These are phyloP conservation scores for Plutomurus gul DNA, from an alignment of 1,140 invertebrate species.

Conservation along the genomic window DNA sequence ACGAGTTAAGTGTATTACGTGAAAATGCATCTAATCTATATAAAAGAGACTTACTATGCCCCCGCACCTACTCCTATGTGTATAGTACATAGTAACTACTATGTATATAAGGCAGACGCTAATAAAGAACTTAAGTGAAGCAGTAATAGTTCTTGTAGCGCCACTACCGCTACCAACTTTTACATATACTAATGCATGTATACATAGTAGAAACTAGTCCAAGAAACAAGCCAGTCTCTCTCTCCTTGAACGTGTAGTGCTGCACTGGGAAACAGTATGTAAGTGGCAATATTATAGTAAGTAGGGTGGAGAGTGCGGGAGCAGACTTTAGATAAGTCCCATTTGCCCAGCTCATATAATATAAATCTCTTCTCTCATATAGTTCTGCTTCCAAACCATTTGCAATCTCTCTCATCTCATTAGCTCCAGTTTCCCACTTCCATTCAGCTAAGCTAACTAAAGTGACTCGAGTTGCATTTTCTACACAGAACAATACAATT, in stretches of 20 bases:
- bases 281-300: background rate
- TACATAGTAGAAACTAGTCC: too few species aligned
- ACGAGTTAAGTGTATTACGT: slow-evolving; percentile 2
- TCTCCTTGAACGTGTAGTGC: too few species aligned
- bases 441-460: background rate
- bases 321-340: too few species aligned
- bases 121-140: background rate
- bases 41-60: background rate
- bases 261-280: too few species aligned
- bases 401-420: slow-evolving; percentile 38
- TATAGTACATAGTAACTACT: too few species aligned
- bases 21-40: slow-evolving; percentile 25
- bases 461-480: background rate
- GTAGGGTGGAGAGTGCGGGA: background rate
- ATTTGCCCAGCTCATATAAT: background rate
- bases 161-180: background rate
- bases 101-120: too few species aligned
- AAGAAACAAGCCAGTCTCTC: too few species aligned
- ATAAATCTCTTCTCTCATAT: background rate
- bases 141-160: background rate
- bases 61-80: background rate
- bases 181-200: background rate
- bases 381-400: slow-evolving; percentile 10
- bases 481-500: background rate
- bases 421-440: slow-evolving; percentile 5